A percentile compares a stretch with the other conserved stretches of the same genome.
These are phyloP conservation scores for Halcyon malimbica DNA, from an alignment of 2,113 vertebrate genomes.

Conservation along the genomic window DNA sequence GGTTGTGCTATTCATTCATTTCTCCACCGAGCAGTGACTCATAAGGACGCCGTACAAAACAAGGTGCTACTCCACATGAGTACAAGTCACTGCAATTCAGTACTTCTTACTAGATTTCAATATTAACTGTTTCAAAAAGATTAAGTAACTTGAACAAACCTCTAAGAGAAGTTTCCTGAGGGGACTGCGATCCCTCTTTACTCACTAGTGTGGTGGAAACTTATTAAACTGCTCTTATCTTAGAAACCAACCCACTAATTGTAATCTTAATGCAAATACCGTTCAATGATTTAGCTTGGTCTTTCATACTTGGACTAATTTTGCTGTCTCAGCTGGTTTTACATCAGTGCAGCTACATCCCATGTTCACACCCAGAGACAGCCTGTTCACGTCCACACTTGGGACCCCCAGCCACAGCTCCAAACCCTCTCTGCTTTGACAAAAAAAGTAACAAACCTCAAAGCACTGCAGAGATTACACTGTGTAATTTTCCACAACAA, in stretches of 20 bases:
- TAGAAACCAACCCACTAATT: not conserved
- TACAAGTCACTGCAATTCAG: not conserved
- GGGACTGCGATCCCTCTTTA: not conserved
- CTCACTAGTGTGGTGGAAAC: not conserved
- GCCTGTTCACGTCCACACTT: not conserved
- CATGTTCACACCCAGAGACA: not conserved
- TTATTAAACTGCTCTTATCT: not conserved
- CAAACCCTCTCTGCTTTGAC: not conserved
- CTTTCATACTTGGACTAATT: not conserved
- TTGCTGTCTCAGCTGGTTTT: not conserved
- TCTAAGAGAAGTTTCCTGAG: not conserved
- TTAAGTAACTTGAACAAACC: not conserved
- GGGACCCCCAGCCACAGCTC: not conserved
- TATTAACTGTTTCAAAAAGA: not conserved
- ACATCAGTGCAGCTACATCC: rapidly evolving
- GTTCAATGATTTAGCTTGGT: not conserved
- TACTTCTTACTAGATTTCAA: not conserved
- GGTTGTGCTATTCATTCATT: not conserved
- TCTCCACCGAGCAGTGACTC: not conserved
- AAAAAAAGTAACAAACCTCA: not conserved
- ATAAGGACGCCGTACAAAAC: not conserved
- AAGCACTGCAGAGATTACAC: not conserved
- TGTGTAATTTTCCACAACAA: not conserved
- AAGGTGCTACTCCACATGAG: not conserved
- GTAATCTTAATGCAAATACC: not conserved